phyloP scores from a whole-genome alignment of 2,888 invertebrate genomes.

The Heliconius erato region DNA sequence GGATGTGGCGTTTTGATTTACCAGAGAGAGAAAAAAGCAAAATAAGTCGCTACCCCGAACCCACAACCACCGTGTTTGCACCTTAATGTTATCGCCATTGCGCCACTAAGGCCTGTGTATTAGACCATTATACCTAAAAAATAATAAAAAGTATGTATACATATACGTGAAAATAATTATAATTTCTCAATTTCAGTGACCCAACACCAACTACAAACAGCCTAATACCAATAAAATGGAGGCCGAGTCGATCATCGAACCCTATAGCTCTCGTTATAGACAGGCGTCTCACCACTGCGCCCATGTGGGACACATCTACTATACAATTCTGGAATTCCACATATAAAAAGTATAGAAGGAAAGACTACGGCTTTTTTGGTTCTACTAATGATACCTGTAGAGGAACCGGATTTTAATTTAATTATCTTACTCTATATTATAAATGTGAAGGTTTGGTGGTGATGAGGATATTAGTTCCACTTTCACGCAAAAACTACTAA shows the following conservation, averaged over 20 bases:
- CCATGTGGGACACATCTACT: constrained; percentile 69
- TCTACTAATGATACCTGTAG: constrained; percentile 48
- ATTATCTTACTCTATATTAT: no score
- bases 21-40: no score
- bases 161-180: background rate
- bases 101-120: no score
- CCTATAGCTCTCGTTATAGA: constrained; percentile 75
- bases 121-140: no score
- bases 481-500: no score
- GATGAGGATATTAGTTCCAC: no score
- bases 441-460: no score
- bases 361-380: constrained; percentile 52
- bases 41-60: no score
- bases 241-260: constrained; percentile 68
- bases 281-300: constrained; percentile 64
- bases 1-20: no score
- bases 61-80: no score
- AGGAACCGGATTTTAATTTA: background rate
- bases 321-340: constrained; percentile 76
- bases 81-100: no score
- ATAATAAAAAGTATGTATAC: background rate
- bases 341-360: constrained; percentile 72
- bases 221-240: constrained; percentile 72
- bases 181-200: constrained; percentile 65
- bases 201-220: constrained; percentile 71